Conservation (phyloP, 2,888 invertebrate species). For the Brenthis hecate region DNA sequence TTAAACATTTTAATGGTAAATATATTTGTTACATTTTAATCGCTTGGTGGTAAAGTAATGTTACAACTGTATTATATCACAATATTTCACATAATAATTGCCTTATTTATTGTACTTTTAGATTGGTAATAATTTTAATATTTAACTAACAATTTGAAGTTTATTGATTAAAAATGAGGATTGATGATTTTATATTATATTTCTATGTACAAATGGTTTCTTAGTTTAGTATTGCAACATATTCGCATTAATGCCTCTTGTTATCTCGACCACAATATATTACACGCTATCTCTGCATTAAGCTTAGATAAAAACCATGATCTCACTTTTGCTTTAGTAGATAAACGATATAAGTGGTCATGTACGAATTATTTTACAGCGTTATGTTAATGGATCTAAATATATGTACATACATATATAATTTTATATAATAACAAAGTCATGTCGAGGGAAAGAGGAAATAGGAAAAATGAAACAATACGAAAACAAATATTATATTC, state of each 20-base stretch:
- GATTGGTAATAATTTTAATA: constrained; percentile 5
- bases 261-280: constrained; percentile 47
- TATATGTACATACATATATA: background rate
- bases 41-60: no score
- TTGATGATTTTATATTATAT: no score
- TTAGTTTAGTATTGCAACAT: constrained; percentile 7
- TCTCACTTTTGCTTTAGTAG: constrained; percentile 23
- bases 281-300: constrained; percentile 32
- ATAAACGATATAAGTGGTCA: constrained; percentile 24
- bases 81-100: no score
- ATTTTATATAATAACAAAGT: background rate
- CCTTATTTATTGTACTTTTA: background rate
- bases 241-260: constrained; percentile 16
- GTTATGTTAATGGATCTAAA: background rate
- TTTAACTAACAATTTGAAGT: background rate
- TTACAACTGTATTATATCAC: no score
- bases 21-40: background rate
- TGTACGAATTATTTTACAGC: background rate
- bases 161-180: no score
- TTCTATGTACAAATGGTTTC: background rate
- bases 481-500: constrained; percentile 8
- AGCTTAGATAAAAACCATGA: constrained; percentile 33
- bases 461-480: constrained; percentile 4
- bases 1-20: background rate
- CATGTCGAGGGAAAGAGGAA: background rate